Base-by-base conservation (phyloP, 2,888 invertebrate genomes). In the Crioceris asparagi region DNA sequence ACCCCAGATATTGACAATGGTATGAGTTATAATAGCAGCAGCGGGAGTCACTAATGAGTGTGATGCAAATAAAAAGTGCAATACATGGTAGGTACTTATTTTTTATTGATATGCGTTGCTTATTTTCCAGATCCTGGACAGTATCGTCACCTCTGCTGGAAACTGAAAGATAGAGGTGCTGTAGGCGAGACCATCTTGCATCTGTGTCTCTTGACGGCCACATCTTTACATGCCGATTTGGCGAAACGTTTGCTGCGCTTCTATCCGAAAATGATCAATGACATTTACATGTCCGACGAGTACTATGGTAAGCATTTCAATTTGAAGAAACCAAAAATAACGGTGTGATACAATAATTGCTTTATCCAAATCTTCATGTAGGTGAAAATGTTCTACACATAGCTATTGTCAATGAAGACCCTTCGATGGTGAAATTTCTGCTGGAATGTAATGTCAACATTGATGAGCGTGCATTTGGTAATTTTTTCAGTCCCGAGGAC, bases 321-420 rank as follows among this genome's bases (percentile, higher is more conserved):
- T 21, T 21, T 21, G 21, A 21, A 21, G 21, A 21, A 21, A 21
- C 6, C 10, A 21, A 21, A 10, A 21, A 10, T 7, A 21, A 21
- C 6, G 21, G 6, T 7, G 10, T 7, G 21, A 21, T 21, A 21
- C 21, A 21, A 21, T n/a, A n/a, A n/a, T n/a, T 21, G 21, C 21
- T 7, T 21, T 10, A 10, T 21, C 21, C 21, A 2, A 18, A 19
- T 12, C 18, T 17, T 3, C 23, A 26, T 17, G 10, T 42, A 83
- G 88, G 94, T 2, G 96, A 96, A 62, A 92, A 84, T 58, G 88
- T 90, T 0, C 71, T 98, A 2, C 98, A 98, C 59, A 92, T 97
- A 62, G 94, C 96, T 3, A 94, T 97, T 49, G 94, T 96, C 1
- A 98, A 97, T 64, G 97, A 98, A 61, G 97, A 98, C 60, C 92